A percentile compares a stretch with the other conserved stretches of the same genome.
Evolutionary conservation across 2,113 vertebrate genomes (phyloP).

Genomic region (Acanthochromis polyacanthus): DNA sequence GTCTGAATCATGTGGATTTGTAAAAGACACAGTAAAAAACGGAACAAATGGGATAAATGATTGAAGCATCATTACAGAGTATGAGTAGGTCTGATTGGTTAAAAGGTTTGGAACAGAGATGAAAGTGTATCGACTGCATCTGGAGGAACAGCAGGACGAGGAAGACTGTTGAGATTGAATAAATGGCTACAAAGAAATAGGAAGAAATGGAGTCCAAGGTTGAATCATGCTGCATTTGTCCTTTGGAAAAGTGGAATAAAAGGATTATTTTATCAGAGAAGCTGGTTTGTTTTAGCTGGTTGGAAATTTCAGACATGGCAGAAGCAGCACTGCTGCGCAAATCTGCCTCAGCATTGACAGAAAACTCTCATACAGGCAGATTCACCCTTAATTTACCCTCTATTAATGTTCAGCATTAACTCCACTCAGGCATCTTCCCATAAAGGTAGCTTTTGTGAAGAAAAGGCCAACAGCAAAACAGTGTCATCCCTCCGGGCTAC

Average conservation of each 20-base stretch:
- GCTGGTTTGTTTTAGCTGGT: not conserved
- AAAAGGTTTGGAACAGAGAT: constrained; percentile 14
- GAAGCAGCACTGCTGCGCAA: not conserved
- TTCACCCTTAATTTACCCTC: not conserved
- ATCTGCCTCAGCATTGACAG: constrained; percentile 1
- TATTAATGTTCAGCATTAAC: not conserved
- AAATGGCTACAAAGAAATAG: constrained; percentile 20
- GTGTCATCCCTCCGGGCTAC: constrained; percentile 49
- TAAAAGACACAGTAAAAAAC: not conserved
- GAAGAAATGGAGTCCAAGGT: not conserved
- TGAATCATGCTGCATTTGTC: not conserved
- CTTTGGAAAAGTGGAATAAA: constrained; percentile 3
- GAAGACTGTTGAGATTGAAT: constrained; percentile 10
- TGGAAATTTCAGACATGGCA: not conserved
- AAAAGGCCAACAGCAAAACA: constrained; percentile 37
- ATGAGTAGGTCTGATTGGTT: constrained; percentile 6
- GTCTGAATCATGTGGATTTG: no score
- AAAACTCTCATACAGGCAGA: not conserved
- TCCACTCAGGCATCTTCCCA: not conserved
- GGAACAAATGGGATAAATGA: constrained; percentile 8
- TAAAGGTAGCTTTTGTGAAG: constrained; percentile 11
- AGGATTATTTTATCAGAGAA: no score
- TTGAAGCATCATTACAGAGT: constrained; percentile 1
- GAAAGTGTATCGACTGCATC: not conserved
- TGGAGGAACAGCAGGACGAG: not conserved